phyloP scores from a whole-genome alignment of 2,888 invertebrate genomes.

The Leptinotarsa juncta region DNA sequence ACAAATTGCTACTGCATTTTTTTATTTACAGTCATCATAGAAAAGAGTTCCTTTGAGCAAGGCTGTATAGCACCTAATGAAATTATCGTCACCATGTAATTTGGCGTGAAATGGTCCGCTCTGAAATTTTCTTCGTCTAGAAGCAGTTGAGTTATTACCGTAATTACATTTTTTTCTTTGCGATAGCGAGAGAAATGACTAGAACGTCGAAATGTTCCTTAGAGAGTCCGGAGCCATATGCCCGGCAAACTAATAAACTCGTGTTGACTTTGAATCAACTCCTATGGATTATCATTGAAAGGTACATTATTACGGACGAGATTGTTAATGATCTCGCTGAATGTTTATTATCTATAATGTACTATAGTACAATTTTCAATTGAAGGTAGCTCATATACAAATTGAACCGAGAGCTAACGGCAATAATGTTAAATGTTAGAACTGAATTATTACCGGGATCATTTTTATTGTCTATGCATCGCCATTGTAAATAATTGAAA shows the following conservation, averaged over 20 bases:
- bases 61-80: not conserved
- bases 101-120: constrained; percentile 2
- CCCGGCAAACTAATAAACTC: not conserved
- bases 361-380: too few species aligned
- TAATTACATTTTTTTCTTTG: not conserved
- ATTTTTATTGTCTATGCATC: too few species aligned
- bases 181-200: not conserved
- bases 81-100: constrained; percentile 1
- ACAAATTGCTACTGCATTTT: not conserved
- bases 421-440: too few species aligned
- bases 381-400: too few species aligned
- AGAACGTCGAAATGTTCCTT: not conserved
- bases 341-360: too few species aligned
- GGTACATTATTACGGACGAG: not conserved
- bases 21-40: not conserved
- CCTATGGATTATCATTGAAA: not conserved
- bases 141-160: not conserved
- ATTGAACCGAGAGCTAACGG: too few species aligned
- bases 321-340: too few species aligned
- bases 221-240: not conserved
- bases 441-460: too few species aligned
- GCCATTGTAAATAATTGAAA: too few species aligned
- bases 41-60: not conserved
- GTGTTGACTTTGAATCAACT: not conserved
- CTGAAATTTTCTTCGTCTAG: not conserved